A percentile compares a stretch with the other conserved stretches of the same genome.
These are phyloP conservation scores for Hydrolagus colliei DNA, from an alignment of 2,797 vertebrate species.

Conservation along the genomic window DNA sequence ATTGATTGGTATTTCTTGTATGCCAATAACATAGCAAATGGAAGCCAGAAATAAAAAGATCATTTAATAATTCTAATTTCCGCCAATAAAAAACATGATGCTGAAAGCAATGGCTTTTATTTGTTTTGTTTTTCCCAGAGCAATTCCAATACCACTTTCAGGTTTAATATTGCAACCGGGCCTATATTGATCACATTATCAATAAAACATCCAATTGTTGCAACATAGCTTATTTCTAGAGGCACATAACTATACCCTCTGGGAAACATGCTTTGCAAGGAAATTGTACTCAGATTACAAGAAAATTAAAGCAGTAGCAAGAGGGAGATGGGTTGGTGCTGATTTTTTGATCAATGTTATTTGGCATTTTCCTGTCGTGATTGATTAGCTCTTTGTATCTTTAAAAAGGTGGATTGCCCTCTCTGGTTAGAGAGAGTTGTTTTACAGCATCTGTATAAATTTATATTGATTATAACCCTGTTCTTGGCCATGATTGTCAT, in stretches of 20 bases:
- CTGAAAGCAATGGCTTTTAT: neutral
- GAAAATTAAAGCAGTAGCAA: conserved; percentile 43
- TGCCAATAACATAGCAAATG: neutral
- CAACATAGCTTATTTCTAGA: conserved; percentile 46
- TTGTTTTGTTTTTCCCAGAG: neutral
- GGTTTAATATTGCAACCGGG: neutral
- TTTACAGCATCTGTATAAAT: conserved; percentile 41
- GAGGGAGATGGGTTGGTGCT: conserved; percentile 45
- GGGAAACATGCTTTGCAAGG: conserved; percentile 42
- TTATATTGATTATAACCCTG: conserved; percentile 48
- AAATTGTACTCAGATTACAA: conserved; percentile 48
- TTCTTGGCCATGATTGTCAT: conserved; percentile 45
- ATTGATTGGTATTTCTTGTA: neutral
- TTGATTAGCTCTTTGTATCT: conserved; percentile 53
- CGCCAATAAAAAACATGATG: neutral
- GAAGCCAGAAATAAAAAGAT: neutral
- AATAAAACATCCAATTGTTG: conserved; percentile 49
- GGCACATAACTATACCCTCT: conserved; percentile 41
- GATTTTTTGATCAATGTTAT: conserved; percentile 54
- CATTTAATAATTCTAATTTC: neutral
- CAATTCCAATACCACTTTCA: neutral
- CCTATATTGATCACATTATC: conserved; percentile 52
- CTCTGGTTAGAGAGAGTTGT: conserved; percentile 42
- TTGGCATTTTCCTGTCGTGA: conserved; percentile 55
- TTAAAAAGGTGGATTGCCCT: conserved; percentile 50